Evolutionary conservation across 2,797 vertebrate genomes (phyloP), one percentile per base, ranked within the genome.

Genomic region (Saxicola maurus): DNA sequence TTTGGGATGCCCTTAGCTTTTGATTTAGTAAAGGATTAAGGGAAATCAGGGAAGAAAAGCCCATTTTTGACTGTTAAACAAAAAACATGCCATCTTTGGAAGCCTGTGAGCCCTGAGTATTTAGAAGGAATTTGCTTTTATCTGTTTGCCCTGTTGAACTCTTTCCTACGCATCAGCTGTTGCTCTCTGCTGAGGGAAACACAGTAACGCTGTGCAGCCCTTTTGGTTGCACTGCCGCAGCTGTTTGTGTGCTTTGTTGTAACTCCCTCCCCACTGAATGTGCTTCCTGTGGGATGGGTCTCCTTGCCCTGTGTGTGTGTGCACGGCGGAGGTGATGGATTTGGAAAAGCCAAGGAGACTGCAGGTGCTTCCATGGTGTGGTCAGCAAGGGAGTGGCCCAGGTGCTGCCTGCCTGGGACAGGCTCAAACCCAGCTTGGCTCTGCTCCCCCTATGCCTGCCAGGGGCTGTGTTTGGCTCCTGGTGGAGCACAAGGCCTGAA

Each of bases 321-420:
- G 31, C 23, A 7, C 33, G 10, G 10, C 48, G 16, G 61, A 23
- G 31, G 24, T 16, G 61, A 28, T 55, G 13, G 7, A 2, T 42
- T 83, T 18, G n/a, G 56, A 13, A 10, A 7, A 48, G 30, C 66
- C 12, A 0, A 3, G 49, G 2, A 13, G 28, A 0, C 38, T 64
- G n/a, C 55, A 10, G 35, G 5, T 0, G 0, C 5, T 38, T 3
- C 30, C 6, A 1, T 27, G 3, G 0, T 5, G 0, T 3, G 17
- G 21, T 27, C 52, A 31, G 61, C 27, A 1, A 10, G 64, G 38
- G 28, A 19, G 13, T 0, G 0, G 16, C 52, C 51, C 46, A 2
- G 3, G 43, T 27, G 48, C 62, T 16, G 30, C 72, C 30, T 46
- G 1, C 2, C 4, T 10, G 10, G 10, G 51, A 17, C 0, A 1